A percentile compares a stretch with the other conserved stretches of the same genome.
These are phyloP conservation scores for Scartelaos histophorus DNA, from an alignment of 2,113 vertebrate species.

Conservation along the genomic window DNA sequence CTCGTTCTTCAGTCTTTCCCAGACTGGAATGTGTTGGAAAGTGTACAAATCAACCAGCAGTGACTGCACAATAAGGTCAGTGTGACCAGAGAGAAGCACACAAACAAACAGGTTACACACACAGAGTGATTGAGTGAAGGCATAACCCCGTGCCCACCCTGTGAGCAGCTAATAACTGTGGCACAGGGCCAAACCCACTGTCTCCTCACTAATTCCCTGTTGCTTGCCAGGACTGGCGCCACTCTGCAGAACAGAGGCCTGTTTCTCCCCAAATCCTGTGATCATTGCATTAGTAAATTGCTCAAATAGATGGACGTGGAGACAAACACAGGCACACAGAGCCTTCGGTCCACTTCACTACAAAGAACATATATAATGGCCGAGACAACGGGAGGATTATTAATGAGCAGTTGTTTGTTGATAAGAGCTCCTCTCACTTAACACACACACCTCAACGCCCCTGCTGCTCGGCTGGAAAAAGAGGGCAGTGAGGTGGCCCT, in stretches of 20 bases:
- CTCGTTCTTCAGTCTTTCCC: slow-evolving; percentile 45
- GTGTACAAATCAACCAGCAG: slow-evolving; percentile 68
- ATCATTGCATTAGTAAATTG: slow-evolving; percentile 60
- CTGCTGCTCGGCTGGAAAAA: slow-evolving; percentile 54
- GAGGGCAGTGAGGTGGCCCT: slow-evolving; percentile 60
- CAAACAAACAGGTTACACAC: slow-evolving; percentile 67
- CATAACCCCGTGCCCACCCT: slow-evolving; percentile 67
- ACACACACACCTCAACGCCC: slow-evolving; percentile 38
- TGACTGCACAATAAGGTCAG: slow-evolving; percentile 73
- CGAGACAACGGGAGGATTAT: slow-evolving; percentile 39
- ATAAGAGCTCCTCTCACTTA: slow-evolving; percentile 23
- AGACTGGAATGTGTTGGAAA: slow-evolving; percentile 70
- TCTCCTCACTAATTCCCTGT: slow-evolving; percentile 77
- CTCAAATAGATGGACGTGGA: slow-evolving; percentile 54
- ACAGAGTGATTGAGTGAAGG: slow-evolving; percentile 65
- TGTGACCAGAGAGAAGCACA: slow-evolving; percentile 65
- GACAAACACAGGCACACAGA: slow-evolving; percentile 41
- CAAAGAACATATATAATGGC: slow-evolving; percentile 36
- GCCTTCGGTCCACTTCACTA: slow-evolving; percentile 24
- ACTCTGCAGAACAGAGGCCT: slow-evolving; percentile 59
- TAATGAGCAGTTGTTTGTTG: slow-evolving; percentile 51
- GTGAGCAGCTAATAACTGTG: slow-evolving; percentile 75
- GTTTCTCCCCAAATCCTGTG: slow-evolving; percentile 62
- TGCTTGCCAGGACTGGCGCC: slow-evolving; percentile 76
- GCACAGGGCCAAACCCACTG: slow-evolving; percentile 82